Percentiles rank a stretch among this genome's conserved stretches.
Conservation (phyloP, 2,888 invertebrate genomes). For the Deroplatys truncata region DNA sequence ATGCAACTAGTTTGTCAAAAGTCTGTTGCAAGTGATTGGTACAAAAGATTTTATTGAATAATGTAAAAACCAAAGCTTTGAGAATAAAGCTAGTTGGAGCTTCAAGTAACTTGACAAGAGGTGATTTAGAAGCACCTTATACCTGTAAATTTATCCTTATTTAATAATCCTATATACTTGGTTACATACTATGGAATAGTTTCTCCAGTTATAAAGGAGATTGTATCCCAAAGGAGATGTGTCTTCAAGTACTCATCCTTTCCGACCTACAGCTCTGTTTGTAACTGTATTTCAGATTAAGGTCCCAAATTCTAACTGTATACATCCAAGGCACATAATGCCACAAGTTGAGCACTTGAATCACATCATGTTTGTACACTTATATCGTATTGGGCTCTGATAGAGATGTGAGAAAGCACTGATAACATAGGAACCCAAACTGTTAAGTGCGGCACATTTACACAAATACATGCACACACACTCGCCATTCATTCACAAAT, state of each 20-base stretch:
- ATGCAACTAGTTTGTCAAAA: background rate
- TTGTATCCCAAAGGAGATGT: slow-evolving; percentile 2
- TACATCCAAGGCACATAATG: slow-evolving; percentile 21
- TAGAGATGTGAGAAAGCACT: slow-evolving; percentile 14
- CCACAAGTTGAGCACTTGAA: slow-evolving; percentile 27
- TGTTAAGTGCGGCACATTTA: background rate
- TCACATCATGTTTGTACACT: slow-evolving; percentile 38
- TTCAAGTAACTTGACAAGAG: background rate
- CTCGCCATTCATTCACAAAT: background rate
- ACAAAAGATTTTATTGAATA: background rate
- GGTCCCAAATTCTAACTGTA: background rate
- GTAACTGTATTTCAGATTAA: slow-evolving; percentile 12
- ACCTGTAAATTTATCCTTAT: slow-evolving; percentile 12
- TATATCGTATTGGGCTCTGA: slow-evolving; percentile 38
- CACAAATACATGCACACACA: background rate
- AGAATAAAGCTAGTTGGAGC: background rate
- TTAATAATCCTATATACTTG: slow-evolving; percentile 1
- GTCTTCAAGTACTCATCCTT: slow-evolving; percentile 16
- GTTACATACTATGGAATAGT: slow-evolving; percentile 13
- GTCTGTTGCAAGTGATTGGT: background rate
- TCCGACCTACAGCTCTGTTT: slow-evolving; percentile 16
- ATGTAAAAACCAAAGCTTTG: background rate
- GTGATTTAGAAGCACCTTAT: slow-evolving; percentile 21
- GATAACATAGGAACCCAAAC: slow-evolving; percentile 1
- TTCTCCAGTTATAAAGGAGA: slow-evolving; percentile 10